phyloP scores from a whole-genome alignment of 2,797 vertebrate species.

The Brotula barbata region DNA sequence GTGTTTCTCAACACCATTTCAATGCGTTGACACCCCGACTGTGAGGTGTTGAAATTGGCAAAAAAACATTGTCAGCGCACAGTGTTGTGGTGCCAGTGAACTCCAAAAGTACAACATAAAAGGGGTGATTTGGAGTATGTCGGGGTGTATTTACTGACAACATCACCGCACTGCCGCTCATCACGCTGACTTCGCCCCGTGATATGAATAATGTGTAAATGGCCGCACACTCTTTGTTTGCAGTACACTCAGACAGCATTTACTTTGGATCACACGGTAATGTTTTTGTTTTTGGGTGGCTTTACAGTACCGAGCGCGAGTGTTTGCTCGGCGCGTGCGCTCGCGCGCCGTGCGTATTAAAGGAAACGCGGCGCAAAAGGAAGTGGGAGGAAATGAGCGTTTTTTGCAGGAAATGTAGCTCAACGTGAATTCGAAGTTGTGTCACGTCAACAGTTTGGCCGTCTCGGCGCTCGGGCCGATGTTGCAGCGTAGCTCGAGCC shows the following conservation, averaged over 20 bases:
- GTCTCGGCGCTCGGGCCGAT: constrained; percentile 46
- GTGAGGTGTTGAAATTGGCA: constrained; percentile 76
- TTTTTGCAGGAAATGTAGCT: constrained; percentile 8
- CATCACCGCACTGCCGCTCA: constrained; percentile 62
- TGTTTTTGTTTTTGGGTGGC: constrained; percentile 58
- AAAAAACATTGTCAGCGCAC: constrained; percentile 60
- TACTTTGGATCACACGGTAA: constrained; percentile 58
- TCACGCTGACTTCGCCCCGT: constrained; percentile 64
- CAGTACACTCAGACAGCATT: constrained; percentile 58
- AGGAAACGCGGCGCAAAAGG: constrained; percentile 5
- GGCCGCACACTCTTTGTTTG: constrained; percentile 69
- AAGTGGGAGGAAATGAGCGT: constrained; percentile 15
- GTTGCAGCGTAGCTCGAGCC: constrained; percentile 55
- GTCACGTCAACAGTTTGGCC: constrained; percentile 59
- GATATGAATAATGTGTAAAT: constrained; percentile 70
- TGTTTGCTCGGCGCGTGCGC: constrained; percentile 32
- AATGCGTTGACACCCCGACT: constrained; percentile 76
- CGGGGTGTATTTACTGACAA: constrained; percentile 68
- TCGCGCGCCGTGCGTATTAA: constrained; percentile 23
- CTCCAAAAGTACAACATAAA: constrained; percentile 73
- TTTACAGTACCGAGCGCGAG: constrained; percentile 49
- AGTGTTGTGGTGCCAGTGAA: constrained; percentile 68
- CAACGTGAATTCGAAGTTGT: constrained; percentile 30
- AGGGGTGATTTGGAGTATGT: constrained; percentile 64
- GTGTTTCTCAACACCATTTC: constrained; percentile 75